Evolutionary conservation across 2,113 vertebrate genomes (phyloP).

Genomic region (Odontesthes bonariensis): DNA sequence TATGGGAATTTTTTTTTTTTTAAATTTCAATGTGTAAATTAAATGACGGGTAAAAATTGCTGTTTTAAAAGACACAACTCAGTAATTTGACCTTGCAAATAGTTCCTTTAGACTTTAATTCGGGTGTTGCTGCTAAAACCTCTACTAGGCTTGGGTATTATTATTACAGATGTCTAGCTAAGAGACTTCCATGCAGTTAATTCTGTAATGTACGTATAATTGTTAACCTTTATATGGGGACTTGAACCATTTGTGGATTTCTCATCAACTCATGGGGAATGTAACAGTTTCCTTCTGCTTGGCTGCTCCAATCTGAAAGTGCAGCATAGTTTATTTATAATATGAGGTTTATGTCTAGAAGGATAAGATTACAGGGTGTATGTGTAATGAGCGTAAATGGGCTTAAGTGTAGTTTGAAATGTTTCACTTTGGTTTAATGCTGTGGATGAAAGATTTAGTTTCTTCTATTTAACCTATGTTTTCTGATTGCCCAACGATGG

Average conservation of each 20-base stretch:
- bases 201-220: constrained; percentile 11
- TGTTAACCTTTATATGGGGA: constrained; percentile 2
- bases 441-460: background rate
- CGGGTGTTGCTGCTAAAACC: background rate
- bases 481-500: no score
- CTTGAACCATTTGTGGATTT: background rate
- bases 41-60: background rate
- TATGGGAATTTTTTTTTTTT: background rate
- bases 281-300: constrained; percentile 25
- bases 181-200: constrained; percentile 15
- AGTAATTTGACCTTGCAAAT: background rate
- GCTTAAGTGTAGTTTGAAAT: background rate
- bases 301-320: constrained; percentile 21
- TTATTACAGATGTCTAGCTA: background rate
- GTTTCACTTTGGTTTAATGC: background rate
- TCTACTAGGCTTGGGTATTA: background rate
- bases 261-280: constrained; percentile 22
- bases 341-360: constrained; percentile 8
- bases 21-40: background rate
- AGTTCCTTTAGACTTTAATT: background rate
- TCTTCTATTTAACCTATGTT: background rate
- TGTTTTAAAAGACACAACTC: background rate
- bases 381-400: background rate
- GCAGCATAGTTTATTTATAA: constrained; percentile 10
- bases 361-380: background rate